Conservation (phyloP, 2,888 invertebrate species). For the Pherbina coryleti region DNA sequence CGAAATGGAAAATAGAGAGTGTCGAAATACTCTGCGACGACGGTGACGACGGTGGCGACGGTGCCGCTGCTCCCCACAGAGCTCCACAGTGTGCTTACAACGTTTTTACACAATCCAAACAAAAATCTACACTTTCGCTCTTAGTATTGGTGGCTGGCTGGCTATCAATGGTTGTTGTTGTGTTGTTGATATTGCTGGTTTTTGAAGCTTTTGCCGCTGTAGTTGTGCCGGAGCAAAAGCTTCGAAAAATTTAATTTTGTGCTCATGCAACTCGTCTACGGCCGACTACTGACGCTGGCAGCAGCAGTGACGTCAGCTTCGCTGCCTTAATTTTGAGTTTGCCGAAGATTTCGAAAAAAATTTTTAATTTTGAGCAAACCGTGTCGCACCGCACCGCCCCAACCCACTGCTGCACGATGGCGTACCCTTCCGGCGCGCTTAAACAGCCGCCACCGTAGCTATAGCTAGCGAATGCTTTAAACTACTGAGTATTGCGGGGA, state of each 20-base stretch:
- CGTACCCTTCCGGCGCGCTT: not conserved
- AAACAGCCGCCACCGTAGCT: constrained; percentile 2
- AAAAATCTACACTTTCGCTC: constrained; percentile 16
- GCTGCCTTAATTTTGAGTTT: not conserved
- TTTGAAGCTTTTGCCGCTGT: not conserved
- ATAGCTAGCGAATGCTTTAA: not conserved
- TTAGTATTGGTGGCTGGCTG: not conserved
- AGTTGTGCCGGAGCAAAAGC: constrained; percentile 23
- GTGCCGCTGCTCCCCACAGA: not conserved
- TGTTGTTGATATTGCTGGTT: not conserved
- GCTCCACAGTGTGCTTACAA: constrained; percentile 10
- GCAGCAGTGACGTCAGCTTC: constrained; percentile 47
- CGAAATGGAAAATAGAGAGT: constrained; percentile 20
- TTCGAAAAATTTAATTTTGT: constrained; percentile 17
- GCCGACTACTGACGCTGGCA: constrained; percentile 35
- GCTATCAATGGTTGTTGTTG: not conserved
- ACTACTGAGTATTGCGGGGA: constrained; percentile 56
- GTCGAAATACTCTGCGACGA: constrained; percentile 11
- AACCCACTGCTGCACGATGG: not conserved
- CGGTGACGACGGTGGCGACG: not conserved
- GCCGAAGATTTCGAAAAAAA: not conserved
- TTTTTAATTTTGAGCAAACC: constrained; percentile 12
- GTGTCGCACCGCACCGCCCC: not conserved
- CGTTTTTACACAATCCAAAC: constrained; percentile 22
- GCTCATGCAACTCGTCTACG: not conserved